Evolutionary conservation across 1,140 invertebrate species (phyloP).

Genomic region (Oryzaephilus surinamensis): DNA sequence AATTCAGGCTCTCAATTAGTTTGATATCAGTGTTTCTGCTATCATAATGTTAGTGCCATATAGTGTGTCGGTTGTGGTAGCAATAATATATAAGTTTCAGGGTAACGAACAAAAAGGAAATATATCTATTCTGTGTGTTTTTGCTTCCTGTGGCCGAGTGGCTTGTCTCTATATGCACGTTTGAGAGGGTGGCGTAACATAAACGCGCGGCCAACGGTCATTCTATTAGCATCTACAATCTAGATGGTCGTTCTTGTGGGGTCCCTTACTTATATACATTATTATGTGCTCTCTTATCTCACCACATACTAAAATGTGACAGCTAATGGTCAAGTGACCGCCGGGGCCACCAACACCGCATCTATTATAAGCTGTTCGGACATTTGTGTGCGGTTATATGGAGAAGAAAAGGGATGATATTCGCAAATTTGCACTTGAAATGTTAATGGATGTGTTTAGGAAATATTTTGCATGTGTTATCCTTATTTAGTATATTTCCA

Average conservation of each 20-base stretch:
- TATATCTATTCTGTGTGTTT: constrained; percentile 37
- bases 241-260: constrained; percentile 35
- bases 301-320: constrained; percentile 4
- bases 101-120: constrained; percentile 38
- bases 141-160: constrained; percentile 31
- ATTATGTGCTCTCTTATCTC: constrained; percentile 32
- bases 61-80: constrained; percentile 26
- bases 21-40: no score
- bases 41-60: constrained; percentile 20
- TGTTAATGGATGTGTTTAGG: no score
- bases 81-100: no score
- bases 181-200: constrained; percentile 20
- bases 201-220: constrained; percentile 30
- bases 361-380: no score
- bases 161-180: constrained; percentile 10
- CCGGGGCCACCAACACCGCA: no score
- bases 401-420: no score
- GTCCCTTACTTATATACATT: constrained; percentile 28
- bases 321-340: constrained; percentile 1
- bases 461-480: no score
- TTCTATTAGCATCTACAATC: constrained; percentile 39
- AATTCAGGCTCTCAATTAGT: constrained; percentile 23
- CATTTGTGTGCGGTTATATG: no score
- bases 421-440: no score
- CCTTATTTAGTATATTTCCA: no score